Conservation (phyloP, 2,797 vertebrate species). For the Lacerta agilis region DNA sequence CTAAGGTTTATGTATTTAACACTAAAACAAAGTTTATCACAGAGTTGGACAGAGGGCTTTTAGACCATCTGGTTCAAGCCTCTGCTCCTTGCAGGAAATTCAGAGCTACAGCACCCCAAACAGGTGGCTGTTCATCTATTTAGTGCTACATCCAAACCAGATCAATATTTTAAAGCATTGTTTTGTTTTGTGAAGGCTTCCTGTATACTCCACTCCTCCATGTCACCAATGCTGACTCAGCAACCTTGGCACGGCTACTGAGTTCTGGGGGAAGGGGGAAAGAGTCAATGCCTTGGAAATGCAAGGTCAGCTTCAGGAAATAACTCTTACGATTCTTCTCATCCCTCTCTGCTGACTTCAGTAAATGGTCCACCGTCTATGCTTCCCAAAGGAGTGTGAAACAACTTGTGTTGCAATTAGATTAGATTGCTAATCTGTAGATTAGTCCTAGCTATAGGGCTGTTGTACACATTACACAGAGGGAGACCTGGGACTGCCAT, state of each 20-base stretch:
- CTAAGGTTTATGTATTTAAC: not conserved
- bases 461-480: not conserved
- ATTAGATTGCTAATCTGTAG: not conserved
- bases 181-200: not conserved
- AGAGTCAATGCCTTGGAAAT: slow-evolving; percentile 19
- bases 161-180: not conserved
- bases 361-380: not conserved
- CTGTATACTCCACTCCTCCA: not conserved
- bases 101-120: not conserved
- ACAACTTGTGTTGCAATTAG: not conserved
- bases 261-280: not conserved
- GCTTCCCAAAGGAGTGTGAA: not conserved
- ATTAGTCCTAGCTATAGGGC: not conserved
- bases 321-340: not conserved
- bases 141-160: not conserved
- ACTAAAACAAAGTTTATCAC: not conserved
- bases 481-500: not conserved
- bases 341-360: not conserved
- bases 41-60: not conserved
- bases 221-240: not conserved
- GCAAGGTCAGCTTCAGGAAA: not conserved
- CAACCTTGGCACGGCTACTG: not conserved
- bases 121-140: not conserved
- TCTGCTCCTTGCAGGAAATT: not conserved
- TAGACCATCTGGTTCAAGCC: not conserved